These are phyloP conservation scores for Alaudala cheleensis DNA, from an alignment of 2,113 vertebrate species.

Conservation along the genomic window DNA sequence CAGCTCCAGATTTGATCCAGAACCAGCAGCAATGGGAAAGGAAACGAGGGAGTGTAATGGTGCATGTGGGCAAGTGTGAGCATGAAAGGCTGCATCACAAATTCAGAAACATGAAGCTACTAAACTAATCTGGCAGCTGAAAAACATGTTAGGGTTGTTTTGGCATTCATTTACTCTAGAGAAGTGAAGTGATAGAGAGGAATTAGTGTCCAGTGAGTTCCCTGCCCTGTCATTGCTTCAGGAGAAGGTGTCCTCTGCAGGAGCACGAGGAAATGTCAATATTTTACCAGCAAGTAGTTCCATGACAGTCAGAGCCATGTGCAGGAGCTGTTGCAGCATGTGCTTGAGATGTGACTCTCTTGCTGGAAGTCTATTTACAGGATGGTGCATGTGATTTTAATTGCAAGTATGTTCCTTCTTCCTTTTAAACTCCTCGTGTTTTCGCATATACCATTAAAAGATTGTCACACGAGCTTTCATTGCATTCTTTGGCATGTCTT, in stretches of 20 bases:
- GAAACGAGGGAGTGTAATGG: background rate
- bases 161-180: background rate
- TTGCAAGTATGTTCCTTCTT: constrained; percentile 44
- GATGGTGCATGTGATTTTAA: constrained; percentile 48
- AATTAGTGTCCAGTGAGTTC: background rate
- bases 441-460: constrained; percentile 41
- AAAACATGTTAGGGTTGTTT: background rate
- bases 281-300: background rate
- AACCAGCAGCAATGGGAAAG: background rate
- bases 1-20: background rate
- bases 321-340: constrained; percentile 10
- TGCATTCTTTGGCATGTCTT: constrained; percentile 27
- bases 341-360: constrained; percentile 19
- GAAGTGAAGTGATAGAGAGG: background rate
- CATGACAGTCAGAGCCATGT: background rate
- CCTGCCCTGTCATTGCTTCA: background rate
- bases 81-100: background rate
- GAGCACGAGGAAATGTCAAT: background rate
- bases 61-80: background rate
- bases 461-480: constrained; percentile 17
- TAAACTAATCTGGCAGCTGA: background rate
- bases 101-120: background rate
- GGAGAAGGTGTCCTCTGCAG: background rate
- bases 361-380: constrained; percentile 36
- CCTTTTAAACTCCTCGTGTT: constrained; percentile 17